Percentiles rank a stretch among this genome's conserved stretches.
These are phyloP conservation scores for Scaptomyza caliginosa DNA, from an alignment of 2,888 invertebrate species.

Conservation along the genomic window DNA sequence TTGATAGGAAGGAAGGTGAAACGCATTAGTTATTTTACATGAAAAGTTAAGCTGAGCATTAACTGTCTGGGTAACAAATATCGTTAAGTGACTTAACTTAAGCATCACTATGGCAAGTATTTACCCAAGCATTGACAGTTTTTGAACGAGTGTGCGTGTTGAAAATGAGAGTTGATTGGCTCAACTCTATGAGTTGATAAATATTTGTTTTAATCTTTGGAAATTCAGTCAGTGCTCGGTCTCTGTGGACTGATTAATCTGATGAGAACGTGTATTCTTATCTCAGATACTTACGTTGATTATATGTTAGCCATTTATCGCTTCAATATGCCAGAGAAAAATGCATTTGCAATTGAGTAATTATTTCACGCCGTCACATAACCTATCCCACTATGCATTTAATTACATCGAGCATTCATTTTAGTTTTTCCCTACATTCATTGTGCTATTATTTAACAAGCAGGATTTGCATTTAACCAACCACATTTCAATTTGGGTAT, in stretches of 20 bases:
- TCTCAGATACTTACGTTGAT: slow-evolving; percentile 57
- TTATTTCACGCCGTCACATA: slow-evolving; percentile 27
- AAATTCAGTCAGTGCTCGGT: background rate
- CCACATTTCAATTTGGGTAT: slow-evolving; percentile 8
- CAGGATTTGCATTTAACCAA: slow-evolving; percentile 1
- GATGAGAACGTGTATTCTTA: slow-evolving; percentile 26
- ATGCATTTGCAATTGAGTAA: slow-evolving; percentile 34
- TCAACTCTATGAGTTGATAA: too few relatives aligned
- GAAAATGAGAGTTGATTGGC: slow-evolving; percentile 23
- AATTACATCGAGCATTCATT: slow-evolving; percentile 19
- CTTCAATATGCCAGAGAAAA: slow-evolving; percentile 31
- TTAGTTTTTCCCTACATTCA: slow-evolving; percentile 2
- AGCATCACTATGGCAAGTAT: slow-evolving; percentile 15
- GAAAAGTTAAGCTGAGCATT: background rate
- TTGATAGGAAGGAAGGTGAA: background rate
- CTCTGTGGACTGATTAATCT: slow-evolving; percentile 3
- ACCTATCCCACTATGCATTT: slow-evolving; percentile 9
- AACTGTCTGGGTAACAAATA: background rate
- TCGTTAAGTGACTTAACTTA: background rate
- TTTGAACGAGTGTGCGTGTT: slow-evolving; percentile 45
- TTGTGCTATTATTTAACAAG: slow-evolving; percentile 4
- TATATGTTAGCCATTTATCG: slow-evolving; percentile 45
- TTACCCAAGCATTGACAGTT: slow-evolving; percentile 2
- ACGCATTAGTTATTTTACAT: background rate
- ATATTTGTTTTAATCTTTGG: too few relatives aligned